Base-by-base conservation (phyloP, 2,888 invertebrate species). In the Macropis europaea region DNA sequence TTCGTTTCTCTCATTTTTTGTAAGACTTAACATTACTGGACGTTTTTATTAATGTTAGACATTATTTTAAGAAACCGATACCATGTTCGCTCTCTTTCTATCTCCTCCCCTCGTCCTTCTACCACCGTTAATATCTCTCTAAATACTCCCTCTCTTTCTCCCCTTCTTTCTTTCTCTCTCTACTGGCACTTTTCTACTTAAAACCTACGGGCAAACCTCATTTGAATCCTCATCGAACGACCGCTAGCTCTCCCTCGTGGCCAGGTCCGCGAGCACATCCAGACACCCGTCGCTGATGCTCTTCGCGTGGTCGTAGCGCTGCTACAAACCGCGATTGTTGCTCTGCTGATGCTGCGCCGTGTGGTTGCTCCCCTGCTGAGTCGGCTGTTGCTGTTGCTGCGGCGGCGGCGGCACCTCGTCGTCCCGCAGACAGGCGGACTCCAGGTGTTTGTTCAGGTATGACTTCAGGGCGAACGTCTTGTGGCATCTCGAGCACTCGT, bases 401-500 rank as follows among this genome's bases (percentile, higher is more conserved):
- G 75, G 73, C 48, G 62, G 73, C 42, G 67, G 75, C 32, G 70
- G 79, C 45, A 82, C 72, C 59, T 84, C 86, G 17, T 85, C 83
- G 84, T 94, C 94, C 84, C 94, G 93, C 84, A 93, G 92, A 90
- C 98, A 98, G 34, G 97, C 95, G 54, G 97, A 96, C 90, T 98
- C 98, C 88, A 96, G 94, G 91, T 98, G 98, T 90, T 98, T 98
- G 92, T 97, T 97, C 57, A 98, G 93, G 91, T 98, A 98, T 85
- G 97, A 97, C 91, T 98, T 98, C 80, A 98, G 94, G 22, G 98
- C 97, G 90, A 98, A 98, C 24, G 95, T 94, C 91, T 97, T 98
- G 90, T 95, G 93, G 91, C 98, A 98, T 73, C 95, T 93, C 80
- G 93, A 91, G 90, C 98, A 98, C 88, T 95, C 94, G 92, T 95